phyloP scores from a whole-genome alignment of 2,113 vertebrate species.

The Sus scrofa region DNA sequence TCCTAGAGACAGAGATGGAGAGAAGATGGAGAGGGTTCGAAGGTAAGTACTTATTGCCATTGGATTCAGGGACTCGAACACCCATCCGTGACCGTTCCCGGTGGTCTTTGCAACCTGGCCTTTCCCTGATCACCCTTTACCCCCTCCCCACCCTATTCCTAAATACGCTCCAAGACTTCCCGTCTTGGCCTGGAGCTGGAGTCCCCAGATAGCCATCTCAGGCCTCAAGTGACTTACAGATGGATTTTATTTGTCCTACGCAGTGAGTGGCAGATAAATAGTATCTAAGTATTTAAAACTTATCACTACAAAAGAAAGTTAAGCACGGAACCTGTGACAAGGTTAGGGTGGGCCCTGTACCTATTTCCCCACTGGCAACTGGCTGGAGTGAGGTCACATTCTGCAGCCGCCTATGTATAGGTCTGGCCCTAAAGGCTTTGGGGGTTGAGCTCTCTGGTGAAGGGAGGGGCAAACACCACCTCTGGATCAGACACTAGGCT shows the following conservation, averaged over 20 bases:
- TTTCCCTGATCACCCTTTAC: neutral
- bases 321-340: neutral
- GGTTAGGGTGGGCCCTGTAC: neutral
- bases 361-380: neutral
- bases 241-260: neutral
- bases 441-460: neutral
- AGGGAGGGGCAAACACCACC: neutral
- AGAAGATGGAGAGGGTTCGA: neutral
- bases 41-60: neutral
- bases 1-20: constrained; percentile 79
- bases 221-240: neutral
- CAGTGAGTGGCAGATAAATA: neutral
- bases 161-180: neutral
- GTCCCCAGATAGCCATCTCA: neutral
- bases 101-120: neutral
- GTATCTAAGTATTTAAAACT: neutral
- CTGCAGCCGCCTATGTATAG: neutral
- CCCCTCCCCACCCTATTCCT: neutral
- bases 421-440: neutral
- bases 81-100: neutral
- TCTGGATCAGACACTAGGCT: neutral
- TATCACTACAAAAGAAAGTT: neutral
- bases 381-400: neutral
- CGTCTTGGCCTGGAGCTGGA: neutral
- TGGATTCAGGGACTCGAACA: neutral